Conservation (phyloP, 92 coral and sea anemone species). For the Heteractis magnifica region DNA sequence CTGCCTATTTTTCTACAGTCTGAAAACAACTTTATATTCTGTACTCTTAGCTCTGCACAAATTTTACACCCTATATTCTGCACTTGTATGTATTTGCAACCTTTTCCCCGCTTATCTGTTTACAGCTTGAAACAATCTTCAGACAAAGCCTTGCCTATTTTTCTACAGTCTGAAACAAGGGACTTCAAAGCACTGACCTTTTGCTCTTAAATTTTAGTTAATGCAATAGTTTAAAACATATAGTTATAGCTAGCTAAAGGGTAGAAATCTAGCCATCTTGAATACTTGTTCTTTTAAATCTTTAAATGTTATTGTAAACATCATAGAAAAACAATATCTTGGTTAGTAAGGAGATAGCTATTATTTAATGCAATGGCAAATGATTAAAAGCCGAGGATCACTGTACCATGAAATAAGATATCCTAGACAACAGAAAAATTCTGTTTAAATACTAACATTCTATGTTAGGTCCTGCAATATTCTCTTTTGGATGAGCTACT, state of each 20-base stretch:
- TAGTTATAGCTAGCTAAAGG: background rate
- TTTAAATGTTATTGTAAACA: no score
- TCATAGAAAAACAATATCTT: no score
- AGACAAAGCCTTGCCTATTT: background rate
- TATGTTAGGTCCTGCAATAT: background rate
- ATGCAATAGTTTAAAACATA: background rate
- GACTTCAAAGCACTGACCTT: background rate
- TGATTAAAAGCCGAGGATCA: background rate
- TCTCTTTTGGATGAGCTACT: no score
- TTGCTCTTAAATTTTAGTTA: background rate
- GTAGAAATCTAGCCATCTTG: background rate
- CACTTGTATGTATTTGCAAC: background rate
- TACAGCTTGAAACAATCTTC: background rate
- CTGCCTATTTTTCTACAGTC: background rate
- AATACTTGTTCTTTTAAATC: no score
- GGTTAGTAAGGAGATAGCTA: no score
- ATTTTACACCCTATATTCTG: background rate
- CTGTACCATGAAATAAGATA: background rate
- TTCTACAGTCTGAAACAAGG: background rate
- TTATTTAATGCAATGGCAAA: background rate
- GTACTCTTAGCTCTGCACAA: background rate
- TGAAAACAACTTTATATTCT: background rate
- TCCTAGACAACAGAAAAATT: background rate
- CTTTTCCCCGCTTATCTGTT: background rate
- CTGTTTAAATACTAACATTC: background rate